Conservation (phyloP, 2,797 vertebrate species). For the Mormyrops attenuatus region DNA sequence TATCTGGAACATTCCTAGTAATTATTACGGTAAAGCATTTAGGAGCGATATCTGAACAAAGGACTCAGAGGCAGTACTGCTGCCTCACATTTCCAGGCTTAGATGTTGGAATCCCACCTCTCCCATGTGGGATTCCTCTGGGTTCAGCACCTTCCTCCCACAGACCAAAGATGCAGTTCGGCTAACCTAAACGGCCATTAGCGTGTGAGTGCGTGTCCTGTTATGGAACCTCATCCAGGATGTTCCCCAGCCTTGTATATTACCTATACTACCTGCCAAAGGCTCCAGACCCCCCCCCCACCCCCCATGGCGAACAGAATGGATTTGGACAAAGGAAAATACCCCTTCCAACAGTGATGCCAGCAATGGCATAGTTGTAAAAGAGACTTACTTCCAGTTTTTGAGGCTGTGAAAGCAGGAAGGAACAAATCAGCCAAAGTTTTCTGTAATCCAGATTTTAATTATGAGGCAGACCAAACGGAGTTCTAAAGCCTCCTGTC, state of each 20-base stretch:
- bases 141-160: neutral
- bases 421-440: neutral
- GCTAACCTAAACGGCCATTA: neutral
- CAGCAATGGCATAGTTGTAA: neutral
- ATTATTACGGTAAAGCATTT: neutral
- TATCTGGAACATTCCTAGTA: neutral
- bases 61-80: neutral
- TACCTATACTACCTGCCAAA: neutral
- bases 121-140: neutral
- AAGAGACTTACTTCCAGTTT: neutral
- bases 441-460: neutral
- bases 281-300: neutral
- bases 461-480: neutral
- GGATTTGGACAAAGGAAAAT: neutral
- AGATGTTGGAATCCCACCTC: neutral
- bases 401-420: neutral
- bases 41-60: neutral
- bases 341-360: neutral
- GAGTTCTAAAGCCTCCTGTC: neutral
- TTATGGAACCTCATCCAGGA: neutral
- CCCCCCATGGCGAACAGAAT: neutral
- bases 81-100: neutral
- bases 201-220: neutral
- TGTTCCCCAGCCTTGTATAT: neutral
- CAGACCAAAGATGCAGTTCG: neutral